These are phyloP conservation scores for Liodrosophila aerea DNA, from an alignment of 2,888 invertebrate genomes.

Conservation along the genomic window DNA sequence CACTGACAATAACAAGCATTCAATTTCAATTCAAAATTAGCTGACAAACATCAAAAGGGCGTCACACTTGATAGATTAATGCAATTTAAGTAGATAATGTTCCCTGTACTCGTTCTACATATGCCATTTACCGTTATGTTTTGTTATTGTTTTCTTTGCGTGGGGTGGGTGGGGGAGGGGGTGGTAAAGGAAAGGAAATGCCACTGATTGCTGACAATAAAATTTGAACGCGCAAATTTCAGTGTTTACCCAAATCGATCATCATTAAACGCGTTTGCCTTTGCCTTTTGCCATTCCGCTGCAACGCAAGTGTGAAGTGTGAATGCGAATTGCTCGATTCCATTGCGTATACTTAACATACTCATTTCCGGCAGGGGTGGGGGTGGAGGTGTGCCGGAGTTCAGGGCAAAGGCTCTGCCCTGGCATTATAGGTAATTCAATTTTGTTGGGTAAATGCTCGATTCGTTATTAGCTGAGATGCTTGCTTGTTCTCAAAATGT, in stretches of 20 bases:
- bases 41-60: slow-evolving; percentile 60
- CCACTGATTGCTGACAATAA: slow-evolving; percentile 70
- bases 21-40: slow-evolving; percentile 51
- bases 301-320: slow-evolving; percentile 62
- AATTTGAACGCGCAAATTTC: slow-evolving; percentile 75
- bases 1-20: slow-evolving; percentile 39
- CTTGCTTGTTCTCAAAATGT: no score
- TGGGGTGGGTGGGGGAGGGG: slow-evolving; percentile 33
- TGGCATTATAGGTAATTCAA: slow-evolving; percentile 53
- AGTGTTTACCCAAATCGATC: slow-evolving; percentile 75
- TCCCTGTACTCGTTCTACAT: slow-evolving; percentile 15
- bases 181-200: slow-evolving; percentile 46
- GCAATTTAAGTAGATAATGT: slow-evolving; percentile 63
- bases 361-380: neutral
- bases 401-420: slow-evolving; percentile 8
- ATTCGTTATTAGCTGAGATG: slow-evolving; percentile 39
- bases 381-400: slow-evolving; percentile 14
- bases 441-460: slow-evolving; percentile 49
- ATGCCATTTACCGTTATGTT: slow-evolving; percentile 15
- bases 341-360: slow-evolving; percentile 68
- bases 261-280: slow-evolving; percentile 70
- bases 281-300: slow-evolving; percentile 2
- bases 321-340: slow-evolving; percentile 71
- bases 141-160: slow-evolving; percentile 9
- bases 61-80: slow-evolving; percentile 57